phyloP scores from a whole-genome alignment of 2,797 vertebrate genomes.

The Pogoniulus pusillus region DNA sequence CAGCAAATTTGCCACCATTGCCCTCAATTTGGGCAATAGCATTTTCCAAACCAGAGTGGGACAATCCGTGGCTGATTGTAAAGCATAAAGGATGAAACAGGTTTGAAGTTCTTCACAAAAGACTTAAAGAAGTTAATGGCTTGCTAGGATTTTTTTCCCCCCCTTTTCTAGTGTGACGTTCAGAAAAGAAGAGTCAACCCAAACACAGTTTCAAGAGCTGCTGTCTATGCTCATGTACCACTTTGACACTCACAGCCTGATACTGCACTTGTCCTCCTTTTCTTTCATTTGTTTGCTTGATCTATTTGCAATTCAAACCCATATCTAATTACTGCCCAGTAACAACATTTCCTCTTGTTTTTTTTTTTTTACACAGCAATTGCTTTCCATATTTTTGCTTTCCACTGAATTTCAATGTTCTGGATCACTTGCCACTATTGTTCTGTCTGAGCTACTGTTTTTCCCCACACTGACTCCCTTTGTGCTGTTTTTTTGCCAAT shows the following conservation, averaged over 20 bases:
- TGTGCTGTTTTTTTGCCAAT: constrained; percentile 22
- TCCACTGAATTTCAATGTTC: constrained; percentile 66
- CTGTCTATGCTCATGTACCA: neutral
- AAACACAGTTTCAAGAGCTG: neutral
- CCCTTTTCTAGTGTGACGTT: neutral
- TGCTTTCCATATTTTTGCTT: constrained; percentile 67
- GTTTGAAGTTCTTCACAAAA: neutral
- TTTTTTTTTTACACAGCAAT: constrained; percentile 56
- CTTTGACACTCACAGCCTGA: constrained; percentile 11
- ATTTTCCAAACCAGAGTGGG: constrained; percentile 25
- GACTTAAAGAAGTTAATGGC: neutral
- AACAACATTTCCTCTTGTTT: constrained; percentile 63
- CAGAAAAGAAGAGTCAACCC: neutral
- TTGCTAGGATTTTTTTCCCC: neutral
- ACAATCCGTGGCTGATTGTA: neutral
- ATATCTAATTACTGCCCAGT: constrained; percentile 61
- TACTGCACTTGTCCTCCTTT: neutral
- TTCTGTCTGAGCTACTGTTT: constrained; percentile 51
- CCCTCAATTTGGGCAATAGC: constrained; percentile 6
- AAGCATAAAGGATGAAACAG: neutral
- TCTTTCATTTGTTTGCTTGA: neutral
- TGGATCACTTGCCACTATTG: constrained; percentile 67
- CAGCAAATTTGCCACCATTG: neutral
- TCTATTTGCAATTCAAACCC: constrained; percentile 63
- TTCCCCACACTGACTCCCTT: constrained; percentile 49